Base-by-base conservation (phyloP, 2,888 invertebrate species). In the Clivina fossor region DNA sequence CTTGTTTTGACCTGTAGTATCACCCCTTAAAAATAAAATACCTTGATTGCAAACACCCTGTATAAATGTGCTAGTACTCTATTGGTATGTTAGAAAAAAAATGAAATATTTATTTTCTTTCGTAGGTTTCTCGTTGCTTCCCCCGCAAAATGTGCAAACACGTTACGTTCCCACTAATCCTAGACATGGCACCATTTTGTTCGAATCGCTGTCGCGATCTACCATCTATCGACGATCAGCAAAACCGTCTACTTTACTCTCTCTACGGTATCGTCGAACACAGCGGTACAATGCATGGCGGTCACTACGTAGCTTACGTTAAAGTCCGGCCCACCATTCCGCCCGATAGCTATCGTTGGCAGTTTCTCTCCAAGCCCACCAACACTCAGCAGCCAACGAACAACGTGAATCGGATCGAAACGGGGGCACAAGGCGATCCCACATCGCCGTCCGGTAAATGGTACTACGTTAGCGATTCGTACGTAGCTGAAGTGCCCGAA, bases 181-280 rank as follows among this genome's bases (percentile, higher is more conserved):
- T 98, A 47, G 93, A 98, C 70, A 74, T 98, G 56, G 90, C 94
- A 18, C 93, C 96, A 3, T 95, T 92, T 73, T 94, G 94, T 70
- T 87, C 90, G 54, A 76, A 78, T 58, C 73, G 80, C 38, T 77
- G 77, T 32, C 79, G 80, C 65, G 81, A 80, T 64, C 71, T 85
- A 53, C 83, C 85, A 11, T 71, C 72, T 1, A 71, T 74, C 56
- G 68, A 71, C 26, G 26, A 56, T 56, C 60, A 57, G 57, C 50
- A 86, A 68, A 80, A 76, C 62, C 80, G 82, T 68, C 75, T 94
- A 30, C 73, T 91, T 20, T 98, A 98, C 72, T 86, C 93, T 0
- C 76, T 99, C 48, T 99, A 95, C 67, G 98, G 95, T 0, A 86
- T 99, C 0, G 96, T 98, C 2, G 94, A 93, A 69, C 98, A 99